Evolutionary conservation across 2,888 invertebrate species (phyloP).

Genomic region (Meta bourneti): DNA sequence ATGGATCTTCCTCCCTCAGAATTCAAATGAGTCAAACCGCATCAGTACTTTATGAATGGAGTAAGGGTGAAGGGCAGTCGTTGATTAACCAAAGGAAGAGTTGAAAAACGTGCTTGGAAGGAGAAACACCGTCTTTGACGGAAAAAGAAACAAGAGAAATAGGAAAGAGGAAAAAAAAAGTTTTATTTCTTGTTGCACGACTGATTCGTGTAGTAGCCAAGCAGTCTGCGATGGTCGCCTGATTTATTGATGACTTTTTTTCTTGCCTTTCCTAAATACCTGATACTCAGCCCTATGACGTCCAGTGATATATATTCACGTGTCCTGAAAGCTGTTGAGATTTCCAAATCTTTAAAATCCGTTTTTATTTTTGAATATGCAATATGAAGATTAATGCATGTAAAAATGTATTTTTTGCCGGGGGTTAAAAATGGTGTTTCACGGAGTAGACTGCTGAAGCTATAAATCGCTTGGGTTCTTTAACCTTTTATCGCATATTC

Average conservation of each 20-base stretch:
- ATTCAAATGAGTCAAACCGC: conserved; percentile 43
- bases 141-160: background rate
- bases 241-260: conserved; percentile 32
- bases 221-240: conserved; percentile 50
- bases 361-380: background rate
- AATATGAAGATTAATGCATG: background rate
- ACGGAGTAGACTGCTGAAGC: background rate
- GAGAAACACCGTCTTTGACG: too few species aligned
- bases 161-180: background rate
- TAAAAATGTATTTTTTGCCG: too few species aligned
- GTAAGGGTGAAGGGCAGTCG: conserved; percentile 50
- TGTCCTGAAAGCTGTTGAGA: conserved; percentile 5
- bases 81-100: conserved; percentile 52
- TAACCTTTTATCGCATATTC: background rate
- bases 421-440: too few species aligned
- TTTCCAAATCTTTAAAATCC: background rate
- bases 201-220: conserved; percentile 7
- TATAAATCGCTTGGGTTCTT: background rate
- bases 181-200: background rate
- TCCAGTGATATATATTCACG: background rate
- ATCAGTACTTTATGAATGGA: conserved; percentile 56
- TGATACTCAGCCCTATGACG: background rate
- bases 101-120: conserved; percentile 29
- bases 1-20: conserved; percentile 25
- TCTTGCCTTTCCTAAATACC: conserved; percentile 16